Base-by-base conservation (phyloP, 2,113 vertebrate genomes). In the Pterocles burchelli region DNA sequence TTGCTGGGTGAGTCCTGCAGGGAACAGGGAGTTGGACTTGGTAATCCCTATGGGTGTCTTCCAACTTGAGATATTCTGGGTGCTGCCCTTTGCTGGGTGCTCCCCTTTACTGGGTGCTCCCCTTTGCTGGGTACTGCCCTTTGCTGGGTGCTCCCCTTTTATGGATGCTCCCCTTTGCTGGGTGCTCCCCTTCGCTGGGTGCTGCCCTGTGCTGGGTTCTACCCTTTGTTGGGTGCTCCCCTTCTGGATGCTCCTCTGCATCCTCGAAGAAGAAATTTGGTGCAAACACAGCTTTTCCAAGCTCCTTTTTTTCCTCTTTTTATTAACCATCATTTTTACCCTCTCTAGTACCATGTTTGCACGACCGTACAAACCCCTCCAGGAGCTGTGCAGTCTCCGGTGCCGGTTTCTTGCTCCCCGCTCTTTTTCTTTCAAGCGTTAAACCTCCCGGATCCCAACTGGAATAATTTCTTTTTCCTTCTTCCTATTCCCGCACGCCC, bases 321-420 rank as follows among this genome's bases (percentile, higher is more conserved):
- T 13, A 22, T 48, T 49, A 24, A 36, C 11, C 41, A 38, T 8
- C 43, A 13, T 4, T 62, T 61, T 38, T 51, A 5, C 0, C 0
- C 45, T 65, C 51, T 45, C 55, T 29, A 5, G 5, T 5, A 6
- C 25, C 6, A 5, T 0, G 4, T 36, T 57, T 68, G 24, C 14
- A 17, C 0, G 0, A 41, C 31, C 1, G 0, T 16, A 61, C 13
- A 5, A 33, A 66, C 7, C 2, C 29, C 61, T 15, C 25, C 34
- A 18, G 62, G 70, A 70, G 22, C 66, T 0, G 2, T 4, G 14
- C 0, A 1, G 7, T n/a, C 22, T 68, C 25, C 0, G 0, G 31
- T 16, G 48, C 79, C 0, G 0, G 6, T 85, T 49, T 38, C 67
- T 54, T 45, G 18, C 54, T 79, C 48, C 46, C 9, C 16, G 2